Evolutionary conservation across 2,797 vertebrate species (phyloP).

Genomic region (Enteromius fasciolatus): DNA sequence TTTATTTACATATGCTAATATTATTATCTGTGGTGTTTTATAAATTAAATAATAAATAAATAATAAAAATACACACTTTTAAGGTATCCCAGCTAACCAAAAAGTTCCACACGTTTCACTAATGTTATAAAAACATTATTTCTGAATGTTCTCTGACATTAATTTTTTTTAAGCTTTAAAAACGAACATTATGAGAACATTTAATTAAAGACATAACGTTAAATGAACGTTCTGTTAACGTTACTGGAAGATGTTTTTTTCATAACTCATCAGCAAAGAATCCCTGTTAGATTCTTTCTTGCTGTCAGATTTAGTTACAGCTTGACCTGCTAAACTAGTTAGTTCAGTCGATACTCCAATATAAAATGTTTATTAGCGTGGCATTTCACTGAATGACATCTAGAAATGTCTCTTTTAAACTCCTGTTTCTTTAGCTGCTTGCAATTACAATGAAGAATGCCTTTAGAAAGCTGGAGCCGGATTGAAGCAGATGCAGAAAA

Average conservation of each 20-base stretch:
- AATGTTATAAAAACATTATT: not conserved
- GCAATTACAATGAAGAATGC: not conserved
- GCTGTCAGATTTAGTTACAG: not conserved
- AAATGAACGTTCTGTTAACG: not conserved
- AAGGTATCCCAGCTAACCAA: not conserved
- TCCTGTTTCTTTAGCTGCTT: not conserved
- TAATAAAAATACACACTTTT: not conserved
- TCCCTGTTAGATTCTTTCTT: not conserved
- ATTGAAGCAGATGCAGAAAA: conserved; percentile 11
- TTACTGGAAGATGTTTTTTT: not conserved
- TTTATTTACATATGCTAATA: not conserved
- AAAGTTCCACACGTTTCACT: not conserved
- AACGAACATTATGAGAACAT: not conserved
- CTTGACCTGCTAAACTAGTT: not conserved
- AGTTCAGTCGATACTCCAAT: not conserved
- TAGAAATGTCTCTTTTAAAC: not conserved
- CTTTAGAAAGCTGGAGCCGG: not conserved
- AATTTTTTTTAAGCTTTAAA: too few relatives aligned
- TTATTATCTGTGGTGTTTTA: not conserved
- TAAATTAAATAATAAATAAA: not conserved
- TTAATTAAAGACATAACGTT: not conserved
- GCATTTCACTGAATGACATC: not conserved
- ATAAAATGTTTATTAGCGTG: not conserved
- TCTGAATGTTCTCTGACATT: too few relatives aligned
- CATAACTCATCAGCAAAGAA: not conserved